These are phyloP conservation scores for Rhea pennata DNA, from an alignment of 2,113 vertebrate genomes.

Conservation along the genomic window DNA sequence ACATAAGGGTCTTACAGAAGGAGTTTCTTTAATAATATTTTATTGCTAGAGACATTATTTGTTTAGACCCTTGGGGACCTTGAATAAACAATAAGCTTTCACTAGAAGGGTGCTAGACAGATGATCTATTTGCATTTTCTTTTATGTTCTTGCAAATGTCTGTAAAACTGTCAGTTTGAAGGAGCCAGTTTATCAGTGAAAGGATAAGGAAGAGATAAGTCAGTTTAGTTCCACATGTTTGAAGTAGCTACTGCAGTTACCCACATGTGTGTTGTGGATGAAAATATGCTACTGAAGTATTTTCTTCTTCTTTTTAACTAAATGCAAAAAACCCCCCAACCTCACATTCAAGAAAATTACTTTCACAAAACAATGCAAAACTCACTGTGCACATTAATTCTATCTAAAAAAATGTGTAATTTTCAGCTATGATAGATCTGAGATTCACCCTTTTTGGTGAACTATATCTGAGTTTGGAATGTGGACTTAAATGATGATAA, in stretches of 20 bases:
- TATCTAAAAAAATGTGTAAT: background rate
- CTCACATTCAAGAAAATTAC: background rate
- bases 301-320: background rate
- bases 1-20: background rate
- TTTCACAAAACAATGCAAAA: background rate
- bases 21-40: constrained; percentile 67
- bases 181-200: constrained; percentile 85
- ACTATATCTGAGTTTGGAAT: constrained; percentile 39
- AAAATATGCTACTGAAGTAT: constrained; percentile 62
- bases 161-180: constrained; percentile 81
- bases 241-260: constrained; percentile 84
- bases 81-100: constrained; percentile 77
- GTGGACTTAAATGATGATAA: constrained; percentile 9
- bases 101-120: constrained; percentile 73
- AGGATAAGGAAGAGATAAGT: constrained; percentile 88
- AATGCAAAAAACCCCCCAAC: background rate
- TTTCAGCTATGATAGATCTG: background rate
- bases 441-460: constrained; percentile 2
- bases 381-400: background rate
- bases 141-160: constrained; percentile 83
- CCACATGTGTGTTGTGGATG: constrained; percentile 58
- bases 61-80: constrained; percentile 71
- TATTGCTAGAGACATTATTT: constrained; percentile 70
- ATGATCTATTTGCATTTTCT: constrained; percentile 83
- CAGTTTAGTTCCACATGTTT: constrained; percentile 87